Conservation (phyloP, 2,888 invertebrate genomes). For the Drosophila robusta region DNA sequence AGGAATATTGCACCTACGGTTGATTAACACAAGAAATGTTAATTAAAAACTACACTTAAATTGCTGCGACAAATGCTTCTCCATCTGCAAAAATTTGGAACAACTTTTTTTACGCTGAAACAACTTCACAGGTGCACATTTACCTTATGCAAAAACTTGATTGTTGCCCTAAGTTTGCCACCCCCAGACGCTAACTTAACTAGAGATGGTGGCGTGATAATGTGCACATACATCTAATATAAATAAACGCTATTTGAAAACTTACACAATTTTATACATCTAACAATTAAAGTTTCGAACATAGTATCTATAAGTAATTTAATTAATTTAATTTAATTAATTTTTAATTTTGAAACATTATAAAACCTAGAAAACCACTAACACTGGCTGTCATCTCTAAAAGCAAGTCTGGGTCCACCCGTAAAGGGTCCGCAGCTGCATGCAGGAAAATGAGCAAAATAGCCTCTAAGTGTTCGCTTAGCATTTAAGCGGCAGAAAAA, state of each 20-base stretch:
- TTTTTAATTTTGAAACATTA: too few relatives aligned
- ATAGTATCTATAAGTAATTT: too few relatives aligned
- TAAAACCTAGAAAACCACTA: background rate
- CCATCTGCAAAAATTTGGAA: slow-evolving; percentile 36
- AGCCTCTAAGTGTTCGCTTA: slow-evolving; percentile 53
- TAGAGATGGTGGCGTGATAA: slow-evolving; percentile 33
- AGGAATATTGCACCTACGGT: slow-evolving; percentile 58
- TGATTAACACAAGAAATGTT: slow-evolving; percentile 53
- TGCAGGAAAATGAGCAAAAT: slow-evolving; percentile 60
- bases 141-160: too few relatives aligned
- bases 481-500: slow-evolving; percentile 57
- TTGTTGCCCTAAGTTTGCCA: too few relatives aligned
- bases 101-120: slow-evolving; percentile 39
- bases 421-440: slow-evolving; percentile 23
- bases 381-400: background rate
- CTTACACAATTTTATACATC: too few relatives aligned
- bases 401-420: background rate
- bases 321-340: too few relatives aligned
- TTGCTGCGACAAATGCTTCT: slow-evolving; percentile 33
- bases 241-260: too few relatives aligned
- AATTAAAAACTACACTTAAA: slow-evolving; percentile 51
- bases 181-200: slow-evolving; percentile 10
- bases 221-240: too few relatives aligned
- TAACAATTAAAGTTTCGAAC: too few relatives aligned
- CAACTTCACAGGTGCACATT: slow-evolving; percentile 29